Conservation (phyloP, 2,113 vertebrate genomes). For the Geococcyx californianus region DNA sequence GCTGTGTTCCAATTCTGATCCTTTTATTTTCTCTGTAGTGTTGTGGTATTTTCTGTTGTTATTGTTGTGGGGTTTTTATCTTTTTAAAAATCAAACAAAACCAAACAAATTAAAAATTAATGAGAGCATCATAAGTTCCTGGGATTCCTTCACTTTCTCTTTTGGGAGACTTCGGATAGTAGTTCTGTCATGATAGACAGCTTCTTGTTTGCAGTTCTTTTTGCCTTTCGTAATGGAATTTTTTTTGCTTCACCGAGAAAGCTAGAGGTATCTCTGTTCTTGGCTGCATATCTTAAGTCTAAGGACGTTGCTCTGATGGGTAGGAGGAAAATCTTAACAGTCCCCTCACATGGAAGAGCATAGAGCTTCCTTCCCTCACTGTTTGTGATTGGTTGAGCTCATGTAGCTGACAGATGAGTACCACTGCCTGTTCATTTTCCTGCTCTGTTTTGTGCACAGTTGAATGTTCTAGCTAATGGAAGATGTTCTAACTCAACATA, state of each 20-base stretch:
- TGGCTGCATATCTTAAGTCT: neutral
- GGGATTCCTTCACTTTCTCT: neutral
- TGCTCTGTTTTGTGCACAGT: neutral
- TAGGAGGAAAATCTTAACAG: neutral
- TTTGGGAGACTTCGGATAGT: neutral
- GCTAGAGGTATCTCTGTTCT: neutral
- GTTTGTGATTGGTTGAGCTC: neutral
- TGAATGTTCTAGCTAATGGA: neutral
- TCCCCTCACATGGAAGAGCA: neutral
- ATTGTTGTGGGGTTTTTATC: neutral
- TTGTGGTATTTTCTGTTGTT: rapidly evolving
- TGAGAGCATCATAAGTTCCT: neutral
- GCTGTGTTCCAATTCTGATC: neutral
- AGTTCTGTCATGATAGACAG: neutral
- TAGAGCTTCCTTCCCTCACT: neutral
- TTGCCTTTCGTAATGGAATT: neutral
- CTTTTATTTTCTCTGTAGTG: neutral
- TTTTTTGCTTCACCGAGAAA: neutral
- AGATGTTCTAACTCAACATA: neutral
- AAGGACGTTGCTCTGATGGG: neutral
- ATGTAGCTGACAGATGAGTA: neutral
- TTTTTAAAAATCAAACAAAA: neutral
- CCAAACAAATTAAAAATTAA: too few relatives aligned
- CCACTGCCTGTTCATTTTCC: neutral
- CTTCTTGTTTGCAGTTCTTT: neutral